Evolutionary conservation across 2,888 invertebrate genomes (phyloP).

Genomic region (Chrysolina americana): DNA sequence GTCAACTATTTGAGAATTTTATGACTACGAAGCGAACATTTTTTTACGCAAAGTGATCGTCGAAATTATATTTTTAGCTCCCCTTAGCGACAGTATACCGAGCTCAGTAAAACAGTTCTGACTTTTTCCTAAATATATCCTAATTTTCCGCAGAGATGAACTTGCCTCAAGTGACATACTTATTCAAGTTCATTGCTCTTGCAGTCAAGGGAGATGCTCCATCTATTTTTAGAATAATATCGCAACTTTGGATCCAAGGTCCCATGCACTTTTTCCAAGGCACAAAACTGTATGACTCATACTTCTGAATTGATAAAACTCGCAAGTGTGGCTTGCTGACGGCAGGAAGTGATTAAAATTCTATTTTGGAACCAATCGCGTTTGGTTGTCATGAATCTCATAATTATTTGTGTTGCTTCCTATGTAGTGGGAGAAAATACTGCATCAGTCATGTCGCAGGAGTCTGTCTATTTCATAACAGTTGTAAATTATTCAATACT

Average conservation of each 20-base stretch:
- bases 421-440: background rate
- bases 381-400: background rate
- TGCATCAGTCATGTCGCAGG: too few relatives aligned
- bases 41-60: too few relatives aligned
- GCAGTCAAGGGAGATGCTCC: conserved; percentile 37
- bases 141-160: conserved; percentile 26
- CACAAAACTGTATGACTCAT: conserved; percentile 15
- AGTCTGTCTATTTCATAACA: too few relatives aligned
- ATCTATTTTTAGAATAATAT: conserved; percentile 43
- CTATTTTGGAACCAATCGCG: background rate
- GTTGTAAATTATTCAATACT: too few relatives aligned
- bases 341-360: conserved; percentile 16
- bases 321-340: background rate
- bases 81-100: too few relatives aligned
- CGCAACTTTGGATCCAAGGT: conserved; percentile 14
- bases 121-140: conserved; percentile 26
- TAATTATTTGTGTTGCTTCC: background rate
- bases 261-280: conserved; percentile 10
- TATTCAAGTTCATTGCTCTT: conserved; percentile 50
- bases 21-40: too few relatives aligned
- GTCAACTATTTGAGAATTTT: too few relatives aligned
- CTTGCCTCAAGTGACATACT: conserved; percentile 46
- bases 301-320: background rate
- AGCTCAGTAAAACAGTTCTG: background rate
- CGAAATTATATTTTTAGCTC: too few relatives aligned